These are phyloP conservation scores for Chelonia mydas DNA, from an alignment of 2,797 vertebrate genomes.

Conservation along the genomic window DNA sequence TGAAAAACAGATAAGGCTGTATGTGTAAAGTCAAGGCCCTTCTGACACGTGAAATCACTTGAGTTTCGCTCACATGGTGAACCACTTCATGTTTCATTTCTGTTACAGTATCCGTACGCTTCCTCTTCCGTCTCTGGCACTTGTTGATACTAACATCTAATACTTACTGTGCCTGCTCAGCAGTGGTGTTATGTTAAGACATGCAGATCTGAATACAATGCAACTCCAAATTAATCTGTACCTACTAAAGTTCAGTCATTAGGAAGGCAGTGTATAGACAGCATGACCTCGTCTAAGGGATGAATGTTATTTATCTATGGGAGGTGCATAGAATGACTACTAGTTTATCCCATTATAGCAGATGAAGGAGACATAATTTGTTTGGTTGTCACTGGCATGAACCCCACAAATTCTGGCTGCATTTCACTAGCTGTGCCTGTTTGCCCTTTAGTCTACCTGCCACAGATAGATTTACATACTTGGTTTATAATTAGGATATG, in stretches of 20 bases:
- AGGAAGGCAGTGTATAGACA: not conserved
- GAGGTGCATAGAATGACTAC: not conserved
- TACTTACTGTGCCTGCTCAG: not conserved
- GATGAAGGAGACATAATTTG: not conserved
- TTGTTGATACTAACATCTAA: not conserved
- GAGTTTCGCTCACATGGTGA: not conserved
- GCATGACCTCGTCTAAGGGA: not conserved
- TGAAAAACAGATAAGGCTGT: not conserved
- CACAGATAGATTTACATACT: not conserved
- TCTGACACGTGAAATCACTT: not conserved
- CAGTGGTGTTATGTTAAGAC: not conserved
- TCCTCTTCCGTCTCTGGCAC: not conserved
- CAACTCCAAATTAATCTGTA: not conserved
- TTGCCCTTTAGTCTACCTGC: not conserved
- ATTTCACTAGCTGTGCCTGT: not conserved
- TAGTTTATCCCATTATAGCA: not conserved
- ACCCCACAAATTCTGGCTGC: not conserved
- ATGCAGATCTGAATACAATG: not conserved
- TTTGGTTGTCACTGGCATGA: not conserved
- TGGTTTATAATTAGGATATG: not conserved
- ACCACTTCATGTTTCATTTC: not conserved
- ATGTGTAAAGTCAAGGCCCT: not conserved
- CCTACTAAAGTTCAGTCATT: not conserved
- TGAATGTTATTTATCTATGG: not conserved
- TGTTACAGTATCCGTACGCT: not conserved